Conservation (phyloP, 64 coral and sea anemone genomes). For the Actinia equina region DNA sequence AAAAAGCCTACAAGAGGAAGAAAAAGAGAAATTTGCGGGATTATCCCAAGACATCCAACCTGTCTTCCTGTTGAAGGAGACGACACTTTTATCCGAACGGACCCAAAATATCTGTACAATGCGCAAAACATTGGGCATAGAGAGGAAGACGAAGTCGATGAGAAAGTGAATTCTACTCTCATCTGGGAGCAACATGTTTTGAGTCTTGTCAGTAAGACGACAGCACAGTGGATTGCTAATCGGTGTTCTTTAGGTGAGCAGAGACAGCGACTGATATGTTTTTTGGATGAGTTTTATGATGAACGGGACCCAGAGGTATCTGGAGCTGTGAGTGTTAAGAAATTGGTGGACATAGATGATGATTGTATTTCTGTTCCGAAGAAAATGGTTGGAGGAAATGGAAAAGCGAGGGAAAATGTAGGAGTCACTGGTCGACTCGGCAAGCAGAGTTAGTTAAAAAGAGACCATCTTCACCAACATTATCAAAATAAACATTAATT, state of each 20-base stretch:
- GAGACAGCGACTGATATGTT: constrained; percentile 31
- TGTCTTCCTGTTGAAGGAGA: not conserved
- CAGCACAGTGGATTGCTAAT: constrained; percentile 86
- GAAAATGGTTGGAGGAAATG: constrained; percentile 11
- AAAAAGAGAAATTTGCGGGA: not conserved
- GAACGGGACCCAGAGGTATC: constrained; percentile 8
- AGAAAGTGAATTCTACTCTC: constrained; percentile 16
- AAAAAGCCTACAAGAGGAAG: not conserved
- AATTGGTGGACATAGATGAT: constrained; percentile 68
- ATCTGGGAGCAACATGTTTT: constrained; percentile 74
- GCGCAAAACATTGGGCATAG: not conserved
- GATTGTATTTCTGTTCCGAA: constrained; percentile 44
- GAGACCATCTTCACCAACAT: too few relatives aligned
- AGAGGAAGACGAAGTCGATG: not conserved
- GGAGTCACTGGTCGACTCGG: too few relatives aligned
- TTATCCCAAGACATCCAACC: not conserved
- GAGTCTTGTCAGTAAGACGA: constrained; percentile 65
- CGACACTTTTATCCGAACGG: not conserved
- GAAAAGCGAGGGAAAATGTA: not conserved
- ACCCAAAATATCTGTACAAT: not conserved
- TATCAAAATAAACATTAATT: too few relatives aligned
- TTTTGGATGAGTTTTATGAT: constrained; percentile 61
- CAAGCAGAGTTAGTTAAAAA: too few relatives aligned
- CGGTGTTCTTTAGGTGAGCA: constrained; percentile 61
- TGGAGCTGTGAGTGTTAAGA: constrained; percentile 47